Base-by-base conservation (phyloP, 2,888 invertebrate species). In the Dascillus cervinus region DNA sequence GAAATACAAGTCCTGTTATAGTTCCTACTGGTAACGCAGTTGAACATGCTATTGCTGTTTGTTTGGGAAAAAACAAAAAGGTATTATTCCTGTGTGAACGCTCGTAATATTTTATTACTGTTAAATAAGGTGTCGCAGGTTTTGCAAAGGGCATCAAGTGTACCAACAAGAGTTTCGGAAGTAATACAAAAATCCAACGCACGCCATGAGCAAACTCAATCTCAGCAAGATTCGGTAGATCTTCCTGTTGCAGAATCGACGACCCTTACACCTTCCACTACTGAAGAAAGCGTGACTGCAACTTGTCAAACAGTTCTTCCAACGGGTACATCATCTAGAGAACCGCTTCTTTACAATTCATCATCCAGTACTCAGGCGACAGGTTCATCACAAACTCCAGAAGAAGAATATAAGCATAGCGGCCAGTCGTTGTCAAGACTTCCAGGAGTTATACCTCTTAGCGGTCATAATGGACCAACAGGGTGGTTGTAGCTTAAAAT, bases 401-500 rank as follows among this genome's bases (percentile, higher is more conserved):
- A 64, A 36, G 65, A 65, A 4, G 64, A 66, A 32, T 60, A 54
- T 35, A 71, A 70, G 49, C 46, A 44, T 32, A 70, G 69, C 63
- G 74, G 74, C 36, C 75, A 78, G 13, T 49, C 50, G 11, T 64
- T 77, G 50, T 75, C 78, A 45, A 75, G 78, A 57, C 68, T 82
- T 50, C 77, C 81, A 9, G 82, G 81, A 43, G 78, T 83, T 42
- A 82, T 82, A 56, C 82, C 82, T 47, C 71, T 82, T 50, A 77
- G 79, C 62, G 82, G 81, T 1, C 81, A 81, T 65, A 79, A 77
- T 60, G 74, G 75, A 54, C 75, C 79, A 41, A 70, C 78, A 27
- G 82, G 81, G 46, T 82, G 82, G 82, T 75, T 64, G 46, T 64
- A 63, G 46, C 40, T n/a, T n/a, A n/a, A n/a, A n/a, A n/a, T n/a